Percentiles rank a stretch among this genome's conserved stretches.
These are phyloP conservation scores for Unio delphinus DNA, from an alignment of 2,888 invertebrate species.

Conservation along the genomic window DNA sequence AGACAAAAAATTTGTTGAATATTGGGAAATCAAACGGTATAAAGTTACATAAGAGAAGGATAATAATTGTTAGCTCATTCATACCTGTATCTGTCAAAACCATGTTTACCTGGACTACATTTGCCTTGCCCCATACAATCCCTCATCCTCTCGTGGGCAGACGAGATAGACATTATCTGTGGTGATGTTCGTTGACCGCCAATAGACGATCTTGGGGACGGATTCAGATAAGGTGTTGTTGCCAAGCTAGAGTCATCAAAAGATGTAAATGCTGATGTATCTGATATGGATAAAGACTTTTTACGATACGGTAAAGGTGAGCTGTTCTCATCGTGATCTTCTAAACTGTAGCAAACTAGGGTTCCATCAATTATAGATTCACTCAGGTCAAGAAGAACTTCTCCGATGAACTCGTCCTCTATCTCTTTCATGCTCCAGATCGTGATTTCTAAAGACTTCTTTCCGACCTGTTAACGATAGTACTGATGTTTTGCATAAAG, in stretches of 20 bases:
- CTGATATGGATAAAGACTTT: conserved; percentile 31
- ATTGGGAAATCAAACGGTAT: too few relatives aligned
- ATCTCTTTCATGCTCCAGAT: conserved; percentile 90
- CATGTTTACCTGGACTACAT: conserved; percentile 18
- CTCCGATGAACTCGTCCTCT: conserved; percentile 76
- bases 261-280: conserved; percentile 30
- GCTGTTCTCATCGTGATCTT: conserved; percentile 68
- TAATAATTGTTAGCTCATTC: too few relatives aligned
- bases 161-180: conserved; percentile 30
- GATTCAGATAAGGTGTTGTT: conserved; percentile 19
- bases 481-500: not conserved
- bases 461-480: conserved; percentile 75
- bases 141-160: conserved; percentile 46
- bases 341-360: conserved; percentile 84
- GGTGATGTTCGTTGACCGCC: conserved; percentile 11
- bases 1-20: too few relatives aligned
- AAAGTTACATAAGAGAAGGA: too few relatives aligned
- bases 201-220: conserved; percentile 32
- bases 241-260: conserved; percentile 25
- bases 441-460: conserved; percentile 86
- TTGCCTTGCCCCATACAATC: conserved; percentile 14
- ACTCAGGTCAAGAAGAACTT: conserved; percentile 79
- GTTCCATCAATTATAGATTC: conserved; percentile 90
- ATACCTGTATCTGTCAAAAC: too few relatives aligned
- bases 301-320: conserved; percentile 56